A percentile compares a stretch with the other conserved stretches of the same genome.
phyloP scores from a whole-genome alignment of 2,888 invertebrate genomes.

The Crematogaster levior region DNA sequence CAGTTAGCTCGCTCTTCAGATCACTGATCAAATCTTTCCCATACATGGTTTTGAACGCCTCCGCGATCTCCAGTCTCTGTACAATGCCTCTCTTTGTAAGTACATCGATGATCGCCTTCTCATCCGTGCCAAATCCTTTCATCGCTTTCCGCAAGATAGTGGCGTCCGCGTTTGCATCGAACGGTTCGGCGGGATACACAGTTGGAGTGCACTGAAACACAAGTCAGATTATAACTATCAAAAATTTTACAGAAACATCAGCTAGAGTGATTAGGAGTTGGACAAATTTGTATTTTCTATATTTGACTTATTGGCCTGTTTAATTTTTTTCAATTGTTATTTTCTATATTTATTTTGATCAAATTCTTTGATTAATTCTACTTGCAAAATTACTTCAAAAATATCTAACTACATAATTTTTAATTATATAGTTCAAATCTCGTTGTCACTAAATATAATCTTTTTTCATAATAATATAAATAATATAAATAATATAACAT shows the following conservation, averaged over 20 bases:
- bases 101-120: conserved; percentile 96
- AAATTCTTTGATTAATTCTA: background rate
- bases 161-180: conserved; percentile 94
- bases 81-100: conserved; percentile 95
- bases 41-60: conserved; percentile 96
- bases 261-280: background rate
- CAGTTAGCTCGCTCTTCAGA: conserved; percentile 95
- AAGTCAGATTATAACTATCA: conserved; percentile 1
- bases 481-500: too few species aligned
- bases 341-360: too few species aligned
- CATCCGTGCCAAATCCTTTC: conserved; percentile 97
- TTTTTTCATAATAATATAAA: background rate
- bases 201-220: conserved; percentile 93
- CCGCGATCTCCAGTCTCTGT: conserved; percentile 96
- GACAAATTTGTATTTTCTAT: background rate
- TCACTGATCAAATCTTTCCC: conserved; percentile 94
- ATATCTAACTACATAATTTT: background rate
- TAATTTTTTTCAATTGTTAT: too few species aligned
- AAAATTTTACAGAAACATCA: background rate
- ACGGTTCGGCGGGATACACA: conserved; percentile 94
- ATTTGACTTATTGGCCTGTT: too few species aligned
- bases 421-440: too few species aligned
- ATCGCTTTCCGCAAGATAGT: conserved; percentile 94
- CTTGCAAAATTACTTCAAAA: background rate
- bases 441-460: background rate